Evolutionary conservation across 2,113 vertebrate species (phyloP).

Genomic region (Nothobranchius furzeri): DNA sequence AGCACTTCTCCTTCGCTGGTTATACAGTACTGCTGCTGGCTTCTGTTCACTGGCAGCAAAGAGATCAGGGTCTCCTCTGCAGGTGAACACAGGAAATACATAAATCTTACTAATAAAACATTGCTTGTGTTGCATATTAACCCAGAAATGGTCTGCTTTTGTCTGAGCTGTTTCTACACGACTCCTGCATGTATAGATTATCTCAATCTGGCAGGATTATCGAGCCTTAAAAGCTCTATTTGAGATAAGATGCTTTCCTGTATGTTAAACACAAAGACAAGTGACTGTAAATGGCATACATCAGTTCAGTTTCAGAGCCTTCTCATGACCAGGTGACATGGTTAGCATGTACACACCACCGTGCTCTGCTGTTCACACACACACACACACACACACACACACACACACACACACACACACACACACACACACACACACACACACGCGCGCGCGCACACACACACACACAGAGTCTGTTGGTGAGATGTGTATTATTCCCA

Average conservation of each 20-base stretch:
- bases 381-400: slow-evolving; percentile 9
- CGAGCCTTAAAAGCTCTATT: slow-evolving; percentile 11
- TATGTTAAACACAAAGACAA: slow-evolving; percentile 47
- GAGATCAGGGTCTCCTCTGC: slow-evolving; percentile 72
- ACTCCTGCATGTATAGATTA: slow-evolving; percentile 25
- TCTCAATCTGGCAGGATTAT: slow-evolving; percentile 14
- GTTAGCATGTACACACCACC: slow-evolving; percentile 24
- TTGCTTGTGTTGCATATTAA: neutral
- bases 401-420: too few relatives aligned
- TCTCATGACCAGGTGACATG: slow-evolving; percentile 32
- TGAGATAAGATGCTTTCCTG: slow-evolving; percentile 43
- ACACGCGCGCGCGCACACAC: too few relatives aligned
- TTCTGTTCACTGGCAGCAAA: slow-evolving; percentile 74
- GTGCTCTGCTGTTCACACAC: slow-evolving; percentile 44
- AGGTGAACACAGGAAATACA: slow-evolving; percentile 9
- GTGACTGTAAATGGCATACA: slow-evolving; percentile 43
- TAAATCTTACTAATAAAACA: slow-evolving; percentile 3
- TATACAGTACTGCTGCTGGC: slow-evolving; percentile 79
- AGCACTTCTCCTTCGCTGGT: slow-evolving; percentile 81
- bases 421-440: slow-evolving; percentile 27
- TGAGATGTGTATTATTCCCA: slow-evolving; percentile 68
- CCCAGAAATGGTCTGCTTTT: neutral
- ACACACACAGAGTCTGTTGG: slow-evolving; percentile 50
- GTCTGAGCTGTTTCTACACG: neutral
- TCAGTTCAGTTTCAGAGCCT: slow-evolving; percentile 23